A percentile compares a stretch with the other conserved stretches of the same genome.
Evolutionary conservation across 2,888 invertebrate species (phyloP).

Genomic region (Melitaea athalia): DNA sequence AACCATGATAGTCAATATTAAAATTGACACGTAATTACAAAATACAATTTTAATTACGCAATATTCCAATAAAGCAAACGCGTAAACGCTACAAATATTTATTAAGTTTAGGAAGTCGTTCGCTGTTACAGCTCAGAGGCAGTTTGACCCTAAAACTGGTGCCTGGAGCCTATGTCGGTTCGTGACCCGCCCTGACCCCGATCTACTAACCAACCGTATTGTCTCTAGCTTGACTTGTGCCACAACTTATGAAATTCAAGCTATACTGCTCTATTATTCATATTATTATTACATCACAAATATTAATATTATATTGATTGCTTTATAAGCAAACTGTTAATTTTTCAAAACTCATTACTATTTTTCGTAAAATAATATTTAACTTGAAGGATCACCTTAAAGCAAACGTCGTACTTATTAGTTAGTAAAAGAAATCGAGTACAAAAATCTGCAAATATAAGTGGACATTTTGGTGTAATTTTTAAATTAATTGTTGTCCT

Average conservation of each 20-base stretch:
- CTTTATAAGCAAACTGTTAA: not conserved
- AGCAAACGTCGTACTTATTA: too few species aligned
- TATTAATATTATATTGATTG: not conserved
- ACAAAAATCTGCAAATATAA: too few species aligned
- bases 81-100: slow-evolving; percentile 33
- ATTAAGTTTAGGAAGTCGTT: slow-evolving; percentile 37
- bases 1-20: not conserved
- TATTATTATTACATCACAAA: not conserved
- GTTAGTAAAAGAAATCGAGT: too few species aligned
- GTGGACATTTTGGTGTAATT: too few species aligned
- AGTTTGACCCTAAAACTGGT: slow-evolving; percentile 65
- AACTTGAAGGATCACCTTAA: too few species aligned
- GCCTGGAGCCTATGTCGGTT: slow-evolving; percentile 54
- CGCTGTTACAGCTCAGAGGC: slow-evolving; percentile 41
- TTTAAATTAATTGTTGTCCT: not conserved
- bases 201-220: slow-evolving; percentile 73
- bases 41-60: not conserved
- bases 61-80: slow-evolving; percentile 19
- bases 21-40: not conserved
- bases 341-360: too few species aligned
- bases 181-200: slow-evolving; percentile 79
- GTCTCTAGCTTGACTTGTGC: slow-evolving; percentile 51
- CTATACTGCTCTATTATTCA: slow-evolving; percentile 13
- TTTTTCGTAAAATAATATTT: too few species aligned
- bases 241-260: slow-evolving; percentile 30